These are phyloP conservation scores for Chironomus striatipennis DNA, from an alignment of 1,140 invertebrate species.

Conservation along the genomic window DNA sequence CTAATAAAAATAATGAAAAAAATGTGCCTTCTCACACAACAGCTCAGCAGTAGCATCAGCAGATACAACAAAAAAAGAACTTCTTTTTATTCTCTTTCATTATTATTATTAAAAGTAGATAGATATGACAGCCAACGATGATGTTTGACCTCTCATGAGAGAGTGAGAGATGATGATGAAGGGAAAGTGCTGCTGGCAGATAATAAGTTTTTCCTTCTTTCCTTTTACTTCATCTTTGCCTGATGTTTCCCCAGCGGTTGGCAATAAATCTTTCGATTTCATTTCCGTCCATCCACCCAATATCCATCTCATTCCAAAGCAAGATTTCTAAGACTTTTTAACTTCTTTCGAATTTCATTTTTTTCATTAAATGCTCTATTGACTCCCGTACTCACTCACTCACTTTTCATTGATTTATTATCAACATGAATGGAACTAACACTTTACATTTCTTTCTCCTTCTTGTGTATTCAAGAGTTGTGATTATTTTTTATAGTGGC, in stretches of 20 bases:
- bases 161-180: background rate
- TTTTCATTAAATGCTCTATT: conserved; percentile 14
- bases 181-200: background rate
- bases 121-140: background rate
- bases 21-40: too few relatives aligned
- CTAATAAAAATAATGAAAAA: too few relatives aligned
- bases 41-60: background rate
- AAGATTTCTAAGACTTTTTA: background rate
- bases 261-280: conserved; percentile 9
- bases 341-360: background rate
- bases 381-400: background rate
- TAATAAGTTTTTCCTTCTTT: background rate
- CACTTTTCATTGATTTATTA: background rate
- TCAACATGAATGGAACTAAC: conserved; percentile 1
- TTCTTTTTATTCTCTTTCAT: background rate
- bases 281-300: background rate
- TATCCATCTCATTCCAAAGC: background rate
- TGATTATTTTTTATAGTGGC: background rate
- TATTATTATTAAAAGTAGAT: background rate
- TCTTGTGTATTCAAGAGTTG: background rate
- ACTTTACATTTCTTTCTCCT: background rate
- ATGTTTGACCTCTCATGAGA: conserved; percentile 12
- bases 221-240: background rate
- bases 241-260: background rate
- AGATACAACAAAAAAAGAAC: background rate